Evolutionary conservation across 1,140 invertebrate species (phyloP).

Genomic region (Drosophila yakuba): DNA sequence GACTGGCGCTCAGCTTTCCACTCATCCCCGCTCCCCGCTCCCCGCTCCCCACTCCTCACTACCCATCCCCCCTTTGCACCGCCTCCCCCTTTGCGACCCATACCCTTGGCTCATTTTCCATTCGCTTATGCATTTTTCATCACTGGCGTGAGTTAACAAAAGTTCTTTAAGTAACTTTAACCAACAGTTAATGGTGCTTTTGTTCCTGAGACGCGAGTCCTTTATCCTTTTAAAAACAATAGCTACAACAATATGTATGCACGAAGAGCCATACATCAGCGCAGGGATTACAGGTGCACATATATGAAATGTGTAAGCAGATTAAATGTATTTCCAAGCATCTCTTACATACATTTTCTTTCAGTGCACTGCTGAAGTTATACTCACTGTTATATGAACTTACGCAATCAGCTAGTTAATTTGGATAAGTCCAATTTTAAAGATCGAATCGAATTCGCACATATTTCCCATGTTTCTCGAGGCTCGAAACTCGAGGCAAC

Average conservation of each 20-base stretch:
- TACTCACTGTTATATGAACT: no score
- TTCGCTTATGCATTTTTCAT: conserved; percentile 71
- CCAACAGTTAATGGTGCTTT: conserved; percentile 37
- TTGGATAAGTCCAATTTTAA: background rate
- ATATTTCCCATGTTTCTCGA: background rate
- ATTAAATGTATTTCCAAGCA: background rate
- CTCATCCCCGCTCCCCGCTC: conserved; percentile 2
- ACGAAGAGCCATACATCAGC: background rate
- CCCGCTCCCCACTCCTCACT: background rate
- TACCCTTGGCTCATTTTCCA: conserved; percentile 51
- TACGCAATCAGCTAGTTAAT: no score
- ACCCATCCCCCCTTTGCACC: no score
- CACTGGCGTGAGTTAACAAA: conserved; percentile 36
- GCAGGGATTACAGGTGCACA: background rate
- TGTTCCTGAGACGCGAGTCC: conserved; percentile 6
- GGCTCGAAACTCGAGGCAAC: background rate
- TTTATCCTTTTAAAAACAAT: conserved; percentile 5
- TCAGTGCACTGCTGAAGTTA: no score
- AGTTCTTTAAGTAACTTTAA: conserved; percentile 50
- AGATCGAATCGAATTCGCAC: background rate
- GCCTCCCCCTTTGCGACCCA: background rate
- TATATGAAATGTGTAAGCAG: background rate
- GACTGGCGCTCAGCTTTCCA: conserved; percentile 4
- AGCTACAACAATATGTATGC: background rate
- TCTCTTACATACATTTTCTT: no score